Evolutionary conservation across 2,888 invertebrate genomes (phyloP), one percentile per base, ranked within the genome.

Genomic region (Melanargia galathea): DNA sequence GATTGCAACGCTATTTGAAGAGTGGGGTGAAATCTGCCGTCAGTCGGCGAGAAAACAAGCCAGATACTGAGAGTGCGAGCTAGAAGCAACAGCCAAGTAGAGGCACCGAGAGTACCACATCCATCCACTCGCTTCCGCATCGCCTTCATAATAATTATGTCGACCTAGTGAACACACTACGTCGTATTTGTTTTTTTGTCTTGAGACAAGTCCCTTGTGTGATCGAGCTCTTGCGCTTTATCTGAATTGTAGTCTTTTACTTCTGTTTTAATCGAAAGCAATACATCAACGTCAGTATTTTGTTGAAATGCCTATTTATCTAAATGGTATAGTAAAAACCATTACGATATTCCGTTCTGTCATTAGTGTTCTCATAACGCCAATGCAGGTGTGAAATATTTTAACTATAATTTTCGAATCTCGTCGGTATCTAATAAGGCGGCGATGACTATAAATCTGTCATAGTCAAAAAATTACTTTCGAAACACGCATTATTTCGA

Each of bases 211-310:
- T 10, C 2, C 18, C 1, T 16, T 33, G 13, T 13, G 11, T 35
- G 5, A 18, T 18, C 4, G 26, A 30, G 10, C 10, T 7, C 22
- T 58, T 22, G 13, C 33, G 10, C 6, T 35, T 48, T 58, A 58
- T 58, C 58, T 48, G 16, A 58, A 58, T 48, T 35, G 35, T 58
- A 33, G 22, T 58, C 20, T 46, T 58, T 58, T 58, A 35, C 33
- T 48, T 48, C 48, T 22, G 57, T 35, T 58, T 18, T 35, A 48
- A 58, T 58, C 48, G 22, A 22, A 58, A 35, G 48, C 48, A 35
- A 58, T 58, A 58, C 10, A n/a, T 48, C 35, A 58, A 33, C 22
- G 24, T 22, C 6, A 35, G 18, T 51, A 30, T 18, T 51, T 52
- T 35, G 20, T 26, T 30, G 45, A 43, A 57, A 45, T 2, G 30